Evolutionary conservation across 2,113 vertebrate genomes (phyloP).

Genomic region (Lonchura striata): DNA sequence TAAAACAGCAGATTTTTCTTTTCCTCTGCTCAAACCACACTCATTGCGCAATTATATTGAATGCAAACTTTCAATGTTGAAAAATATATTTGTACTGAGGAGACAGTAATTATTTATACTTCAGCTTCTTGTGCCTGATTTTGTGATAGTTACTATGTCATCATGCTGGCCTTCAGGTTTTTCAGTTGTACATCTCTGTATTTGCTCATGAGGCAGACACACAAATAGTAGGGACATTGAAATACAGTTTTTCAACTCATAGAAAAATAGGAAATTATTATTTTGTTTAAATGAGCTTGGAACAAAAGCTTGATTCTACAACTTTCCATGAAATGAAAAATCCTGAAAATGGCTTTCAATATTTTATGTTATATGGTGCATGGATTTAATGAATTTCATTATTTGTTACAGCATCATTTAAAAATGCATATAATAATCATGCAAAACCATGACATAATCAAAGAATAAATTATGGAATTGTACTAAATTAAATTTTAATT

Average conservation of each 20-base stretch:
- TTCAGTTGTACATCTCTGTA: neutral
- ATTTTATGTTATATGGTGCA: neutral
- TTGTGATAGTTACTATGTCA: neutral
- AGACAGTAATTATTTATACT: neutral
- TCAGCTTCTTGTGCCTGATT: neutral
- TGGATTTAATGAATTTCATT: neutral
- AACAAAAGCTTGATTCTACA: neutral
- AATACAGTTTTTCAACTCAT: neutral
- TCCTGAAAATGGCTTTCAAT: neutral
- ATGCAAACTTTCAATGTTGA: neutral
- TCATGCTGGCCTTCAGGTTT: neutral
- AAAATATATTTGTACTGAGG: neutral
- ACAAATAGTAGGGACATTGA: neutral
- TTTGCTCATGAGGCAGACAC: neutral
- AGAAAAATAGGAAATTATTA: neutral
- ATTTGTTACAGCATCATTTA: neutral
- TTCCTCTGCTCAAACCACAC: neutral
- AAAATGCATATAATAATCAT: neutral
- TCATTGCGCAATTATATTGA: accelerated
- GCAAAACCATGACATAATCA: neutral
- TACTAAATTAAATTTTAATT: neutral
- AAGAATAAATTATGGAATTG: neutral
- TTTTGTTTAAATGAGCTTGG: neutral
- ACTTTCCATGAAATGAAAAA: neutral
- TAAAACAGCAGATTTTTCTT: neutral